Percentiles rank a stretch among this genome's conserved stretches.
Evolutionary conservation across 2,888 invertebrate species (phyloP).

Genomic region (Himalopsyche japonica): DNA sequence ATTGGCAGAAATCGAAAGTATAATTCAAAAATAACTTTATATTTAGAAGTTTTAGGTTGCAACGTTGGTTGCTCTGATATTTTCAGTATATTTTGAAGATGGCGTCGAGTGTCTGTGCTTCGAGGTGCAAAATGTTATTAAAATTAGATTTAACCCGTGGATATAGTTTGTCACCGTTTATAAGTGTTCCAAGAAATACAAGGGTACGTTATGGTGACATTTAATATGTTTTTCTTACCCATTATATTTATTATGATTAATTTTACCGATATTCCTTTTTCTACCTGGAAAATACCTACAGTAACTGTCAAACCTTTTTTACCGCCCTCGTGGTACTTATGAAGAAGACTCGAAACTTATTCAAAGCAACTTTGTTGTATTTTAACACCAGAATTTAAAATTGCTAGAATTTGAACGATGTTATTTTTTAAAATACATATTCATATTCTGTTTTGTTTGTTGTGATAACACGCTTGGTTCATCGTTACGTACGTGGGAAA

Average conservation of each 20-base stretch:
- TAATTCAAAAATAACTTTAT: not conserved
- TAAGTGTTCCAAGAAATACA: constrained; percentile 58
- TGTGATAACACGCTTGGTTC: not conserved
- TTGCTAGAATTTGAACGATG: not conserved
- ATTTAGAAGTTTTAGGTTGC: not conserved
- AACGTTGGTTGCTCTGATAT: constrained; percentile 25
- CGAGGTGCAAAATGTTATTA: constrained; percentile 64
- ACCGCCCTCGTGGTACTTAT: constrained; percentile 23
- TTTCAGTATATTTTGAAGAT: constrained; percentile 59
- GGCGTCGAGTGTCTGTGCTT: constrained; percentile 66
- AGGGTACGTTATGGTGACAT: constrained; percentile 50
- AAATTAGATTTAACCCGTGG: constrained; percentile 65
- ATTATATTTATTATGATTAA: not conserved
- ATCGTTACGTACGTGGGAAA: not conserved
- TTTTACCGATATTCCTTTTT: not conserved
- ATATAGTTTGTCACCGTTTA: constrained; percentile 59
- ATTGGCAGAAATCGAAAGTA: not conserved
- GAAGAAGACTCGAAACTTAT: not conserved
- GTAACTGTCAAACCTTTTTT: constrained; percentile 29
- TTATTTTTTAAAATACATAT: not conserved
- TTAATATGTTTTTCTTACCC: not conserved
- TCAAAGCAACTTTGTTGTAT: not conserved
- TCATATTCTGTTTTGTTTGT: not conserved
- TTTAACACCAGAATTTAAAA: not conserved
- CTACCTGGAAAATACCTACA: not conserved